phyloP scores from a whole-genome alignment of 2,113 vertebrate genomes.

The Arothron firmamentum region DNA sequence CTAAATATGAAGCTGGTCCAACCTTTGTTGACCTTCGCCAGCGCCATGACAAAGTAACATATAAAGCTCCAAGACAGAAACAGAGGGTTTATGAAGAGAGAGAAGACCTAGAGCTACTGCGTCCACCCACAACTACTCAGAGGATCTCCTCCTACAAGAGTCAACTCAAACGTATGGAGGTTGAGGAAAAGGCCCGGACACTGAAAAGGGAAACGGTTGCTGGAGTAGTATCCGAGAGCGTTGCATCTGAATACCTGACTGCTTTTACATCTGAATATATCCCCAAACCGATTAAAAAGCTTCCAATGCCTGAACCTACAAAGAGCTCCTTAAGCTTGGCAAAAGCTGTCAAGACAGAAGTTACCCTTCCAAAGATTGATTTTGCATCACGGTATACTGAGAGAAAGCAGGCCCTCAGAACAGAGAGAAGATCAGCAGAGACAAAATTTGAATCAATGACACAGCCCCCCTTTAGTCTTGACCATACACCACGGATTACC shows the following conservation, averaged over 20 bases:
- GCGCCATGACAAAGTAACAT: slow-evolving; percentile 83
- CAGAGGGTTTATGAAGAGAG: slow-evolving; percentile 86
- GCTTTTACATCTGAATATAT: slow-evolving; percentile 77
- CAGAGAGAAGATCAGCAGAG: slow-evolving; percentile 85
- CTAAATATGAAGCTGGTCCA: slow-evolving; percentile 84
- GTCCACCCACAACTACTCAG: slow-evolving; percentile 79
- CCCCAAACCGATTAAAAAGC: slow-evolving; percentile 82
- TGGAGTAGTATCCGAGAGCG: slow-evolving; percentile 76
- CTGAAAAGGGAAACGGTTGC: slow-evolving; percentile 78
- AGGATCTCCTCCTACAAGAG: slow-evolving; percentile 85
- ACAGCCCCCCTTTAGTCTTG: slow-evolving; percentile 90
- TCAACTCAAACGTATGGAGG: slow-evolving; percentile 85
- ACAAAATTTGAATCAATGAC: slow-evolving; percentile 85
- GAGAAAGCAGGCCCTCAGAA: slow-evolving; percentile 90
- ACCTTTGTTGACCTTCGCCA: slow-evolving; percentile 87
- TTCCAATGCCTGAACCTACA: slow-evolving; percentile 61
- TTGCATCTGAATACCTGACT: slow-evolving; percentile 74
- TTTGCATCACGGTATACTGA: slow-evolving; percentile 92
- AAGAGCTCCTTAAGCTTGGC: slow-evolving; percentile 80
- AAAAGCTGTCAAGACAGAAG: slow-evolving; percentile 81
- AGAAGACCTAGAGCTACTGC: slow-evolving; percentile 92
- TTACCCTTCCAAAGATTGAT: slow-evolving; percentile 82
- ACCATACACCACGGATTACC: slow-evolving; percentile 89
- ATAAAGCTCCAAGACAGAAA: slow-evolving; percentile 81
- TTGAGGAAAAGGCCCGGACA: slow-evolving; percentile 83